Base-by-base conservation (phyloP, 2,888 invertebrate genomes). In the Synanthedon myopaeformis region DNA sequence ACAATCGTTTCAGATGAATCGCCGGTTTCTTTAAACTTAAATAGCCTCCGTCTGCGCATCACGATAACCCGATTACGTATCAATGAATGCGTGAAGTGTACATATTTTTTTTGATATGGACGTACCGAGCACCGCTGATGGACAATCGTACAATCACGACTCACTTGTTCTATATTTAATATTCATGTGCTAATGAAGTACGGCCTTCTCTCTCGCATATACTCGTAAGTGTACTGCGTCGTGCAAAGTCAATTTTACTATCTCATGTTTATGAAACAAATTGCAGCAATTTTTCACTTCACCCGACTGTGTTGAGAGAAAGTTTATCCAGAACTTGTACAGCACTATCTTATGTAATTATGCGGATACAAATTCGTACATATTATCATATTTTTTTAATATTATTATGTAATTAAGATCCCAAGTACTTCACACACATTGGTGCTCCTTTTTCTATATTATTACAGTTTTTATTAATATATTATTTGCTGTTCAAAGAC, bases 1-100 rank as follows among this genome's bases (percentile, higher is more conserved):
- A 35, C 35, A 35, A 10, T 8, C 35, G 35, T 10, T 3, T 35
- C 35, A 35, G 10, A 35, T 35, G 8, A 45, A 12, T 45, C 45
- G 45, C 45, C 3, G 45, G 3, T 45, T 14, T 13, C 45, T 35
- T 35, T 12, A 12, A 48, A 41, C 19, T 42, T 52, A 45, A 48
- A 35, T 41, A 53, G 42, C 52, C 54, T 57, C 55, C 60, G 61
- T 56, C 55, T 61, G 58, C 57, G 54, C 55, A 49, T 23, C 23
- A 49, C 67, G 67, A 64, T 70, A 71, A 70, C 70, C 67, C 64
- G 64, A 61, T 70, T 70, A 65, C 66, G 65, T 67, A 69, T 69
- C 63, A 70, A 69, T 61, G 61, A 63, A 69, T 62, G 66, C 70
- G 70, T 72, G 72, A 68, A 65, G 63, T 52, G 58, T 58, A 23